phyloP scores from a whole-genome alignment of 2,888 invertebrate species.

The Dolichopus griseipennis region DNA sequence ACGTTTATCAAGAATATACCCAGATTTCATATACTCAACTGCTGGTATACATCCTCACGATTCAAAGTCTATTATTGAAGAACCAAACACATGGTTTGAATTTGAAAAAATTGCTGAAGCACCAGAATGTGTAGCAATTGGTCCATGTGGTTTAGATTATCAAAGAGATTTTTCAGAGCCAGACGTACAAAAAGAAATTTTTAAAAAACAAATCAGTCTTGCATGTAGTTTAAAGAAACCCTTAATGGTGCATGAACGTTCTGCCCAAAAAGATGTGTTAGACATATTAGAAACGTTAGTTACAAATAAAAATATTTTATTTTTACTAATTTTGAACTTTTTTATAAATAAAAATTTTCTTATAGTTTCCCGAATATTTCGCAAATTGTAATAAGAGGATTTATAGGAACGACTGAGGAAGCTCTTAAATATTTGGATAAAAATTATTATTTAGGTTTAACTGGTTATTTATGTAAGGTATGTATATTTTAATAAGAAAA shows the following conservation, averaged over 20 bases:
- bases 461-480: constrained; percentile 50
- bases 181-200: constrained; percentile 73
- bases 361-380: constrained; percentile 50
- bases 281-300: constrained; percentile 53
- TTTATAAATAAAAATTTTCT: constrained; percentile 1
- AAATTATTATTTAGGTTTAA: constrained; percentile 78
- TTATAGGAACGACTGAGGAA: constrained; percentile 80
- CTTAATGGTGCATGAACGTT: constrained; percentile 83
- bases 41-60: constrained; percentile 91
- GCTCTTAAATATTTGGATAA: constrained; percentile 72
- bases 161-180: constrained; percentile 90
- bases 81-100: constrained; percentile 64
- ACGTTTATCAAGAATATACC: constrained; percentile 79
- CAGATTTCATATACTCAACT: constrained; percentile 82
- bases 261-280: constrained; percentile 78
- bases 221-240: constrained; percentile 82
- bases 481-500: constrained; percentile 5
- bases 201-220: constrained; percentile 76
- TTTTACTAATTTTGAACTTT: not conserved
- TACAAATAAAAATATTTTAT: constrained; percentile 35
- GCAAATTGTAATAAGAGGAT: constrained; percentile 82
- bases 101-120: constrained; percentile 66
- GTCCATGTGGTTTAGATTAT: constrained; percentile 91
- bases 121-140: constrained; percentile 85
- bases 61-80: constrained; percentile 73